Percentiles rank a stretch among this genome's conserved stretches.
These are phyloP conservation scores for Tenebrio molitor DNA, from an alignment of 1,140 invertebrate genomes.

Conservation along the genomic window DNA sequence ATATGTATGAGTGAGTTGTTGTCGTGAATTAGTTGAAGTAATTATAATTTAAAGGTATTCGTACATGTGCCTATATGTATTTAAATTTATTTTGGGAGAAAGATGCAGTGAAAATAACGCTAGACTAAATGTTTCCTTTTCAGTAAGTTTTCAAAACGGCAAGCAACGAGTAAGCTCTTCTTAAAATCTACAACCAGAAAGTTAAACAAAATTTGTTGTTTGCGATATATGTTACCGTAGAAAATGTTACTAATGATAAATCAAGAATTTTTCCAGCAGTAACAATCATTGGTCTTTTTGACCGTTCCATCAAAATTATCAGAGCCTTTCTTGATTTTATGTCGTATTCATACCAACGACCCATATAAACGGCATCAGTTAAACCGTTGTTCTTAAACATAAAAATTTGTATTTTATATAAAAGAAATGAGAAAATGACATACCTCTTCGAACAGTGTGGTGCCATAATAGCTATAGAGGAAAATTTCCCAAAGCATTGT, in stretches of 20 bases:
- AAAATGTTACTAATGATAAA: constrained; percentile 40
- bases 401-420: not conserved
- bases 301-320: constrained; percentile 49
- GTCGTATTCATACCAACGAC: constrained; percentile 46
- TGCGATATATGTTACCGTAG: not conserved
- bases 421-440: not conserved
- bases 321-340: constrained; percentile 48
- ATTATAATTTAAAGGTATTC: too few species aligned
- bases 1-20: too few species aligned
- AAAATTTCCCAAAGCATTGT: constrained; percentile 19
- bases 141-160: constrained; percentile 27
- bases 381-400: constrained; percentile 47
- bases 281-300: constrained; percentile 40
- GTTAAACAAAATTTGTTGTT: not conserved
- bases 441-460: constrained; percentile 31
- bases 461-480: constrained; percentile 43
- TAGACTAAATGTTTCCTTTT: too few species aligned
- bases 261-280: constrained; percentile 43
- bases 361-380: constrained; percentile 37
- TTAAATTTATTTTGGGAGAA: too few species aligned
- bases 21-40: too few species aligned
- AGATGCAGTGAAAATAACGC: too few species aligned
- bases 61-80: too few species aligned
- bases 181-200: constrained; percentile 5
- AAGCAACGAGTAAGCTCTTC: constrained; percentile 17